Evolutionary conservation across 2,888 invertebrate genomes (phyloP).

Genomic region (Ophion costatus): DNA sequence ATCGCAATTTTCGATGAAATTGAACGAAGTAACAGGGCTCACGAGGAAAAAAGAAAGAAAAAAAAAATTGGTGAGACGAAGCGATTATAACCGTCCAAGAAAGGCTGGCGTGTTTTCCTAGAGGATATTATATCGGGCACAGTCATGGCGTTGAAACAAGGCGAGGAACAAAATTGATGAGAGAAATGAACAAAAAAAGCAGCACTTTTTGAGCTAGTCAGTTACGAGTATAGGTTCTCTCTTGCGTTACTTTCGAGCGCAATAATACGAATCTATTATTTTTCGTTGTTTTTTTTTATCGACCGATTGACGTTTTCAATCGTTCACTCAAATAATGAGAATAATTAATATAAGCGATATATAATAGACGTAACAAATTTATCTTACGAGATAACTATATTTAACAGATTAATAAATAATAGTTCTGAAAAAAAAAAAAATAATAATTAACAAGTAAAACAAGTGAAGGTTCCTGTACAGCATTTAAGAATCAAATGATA

Average conservation of each 20-base stretch:
- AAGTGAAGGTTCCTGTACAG: slow-evolving; percentile 83
- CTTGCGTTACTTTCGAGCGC: slow-evolving; percentile 75
- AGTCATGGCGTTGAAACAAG: slow-evolving; percentile 51
- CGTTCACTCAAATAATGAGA: slow-evolving; percentile 68
- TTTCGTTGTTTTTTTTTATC: slow-evolving; percentile 57
- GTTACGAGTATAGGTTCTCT: slow-evolving; percentile 74
- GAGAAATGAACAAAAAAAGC: slow-evolving; percentile 59
- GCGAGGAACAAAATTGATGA: slow-evolving; percentile 5
- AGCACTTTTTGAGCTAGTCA: slow-evolving; percentile 80
- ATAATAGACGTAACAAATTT: slow-evolving; percentile 74
- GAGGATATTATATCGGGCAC: slow-evolving; percentile 60
- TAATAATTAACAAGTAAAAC: slow-evolving; percentile 72
- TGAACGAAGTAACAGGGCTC: slow-evolving; percentile 5
- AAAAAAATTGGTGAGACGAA: slow-evolving; percentile 61
- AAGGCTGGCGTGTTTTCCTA: slow-evolving; percentile 73
- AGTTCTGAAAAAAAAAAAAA: slow-evolving; percentile 64
- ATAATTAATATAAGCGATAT: slow-evolving; percentile 68
- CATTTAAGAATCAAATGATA: slow-evolving; percentile 82
- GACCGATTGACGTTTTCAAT: slow-evolving; percentile 66
- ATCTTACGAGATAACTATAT: slow-evolving; percentile 75
- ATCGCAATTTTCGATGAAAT: slow-evolving; percentile 21
- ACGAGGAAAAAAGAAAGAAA: slow-evolving; percentile 47
- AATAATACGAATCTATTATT: slow-evolving; percentile 56
- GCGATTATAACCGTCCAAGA: slow-evolving; percentile 76
- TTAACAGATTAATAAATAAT: slow-evolving; percentile 71